These are phyloP conservation scores for Oreohelix idahoensis DNA, from an alignment of 1,140 invertebrate species.

Conservation along the genomic window DNA sequence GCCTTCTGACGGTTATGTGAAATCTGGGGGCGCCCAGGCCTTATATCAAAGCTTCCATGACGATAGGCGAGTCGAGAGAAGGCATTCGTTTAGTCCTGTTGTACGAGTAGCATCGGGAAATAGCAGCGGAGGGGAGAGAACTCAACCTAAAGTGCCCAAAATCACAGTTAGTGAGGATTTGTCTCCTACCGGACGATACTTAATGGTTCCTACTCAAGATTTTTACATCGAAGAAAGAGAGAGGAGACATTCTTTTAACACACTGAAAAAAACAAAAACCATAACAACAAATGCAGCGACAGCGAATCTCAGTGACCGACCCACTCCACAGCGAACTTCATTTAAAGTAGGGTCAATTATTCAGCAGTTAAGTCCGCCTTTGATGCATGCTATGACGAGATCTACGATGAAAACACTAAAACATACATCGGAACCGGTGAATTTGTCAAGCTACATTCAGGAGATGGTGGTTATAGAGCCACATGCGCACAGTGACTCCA, in stretches of 20 bases:
- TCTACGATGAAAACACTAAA: neutral
- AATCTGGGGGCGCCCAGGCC: neutral
- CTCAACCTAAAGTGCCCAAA: slow-evolving; percentile 22
- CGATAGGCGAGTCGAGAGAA: slow-evolving; percentile 13
- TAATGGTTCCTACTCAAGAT: slow-evolving; percentile 30
- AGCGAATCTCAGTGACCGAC: neutral
- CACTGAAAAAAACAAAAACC: neutral
- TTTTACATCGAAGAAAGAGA: slow-evolving; percentile 14
- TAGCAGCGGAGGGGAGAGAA: neutral
- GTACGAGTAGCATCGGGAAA: neutral
- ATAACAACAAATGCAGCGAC: neutral
- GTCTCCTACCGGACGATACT: neutral
- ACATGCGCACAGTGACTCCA: neutral
- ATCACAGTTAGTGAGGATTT: slow-evolving; percentile 15
- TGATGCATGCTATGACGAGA: neutral
- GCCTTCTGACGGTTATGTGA: neutral
- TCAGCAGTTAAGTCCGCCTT: neutral
- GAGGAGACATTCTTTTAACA: slow-evolving; percentile 25
- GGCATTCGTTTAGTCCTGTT: slow-evolving; percentile 28
- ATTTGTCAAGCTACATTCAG: slow-evolving; percentile 15
- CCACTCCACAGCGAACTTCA: slow-evolving; percentile 6
- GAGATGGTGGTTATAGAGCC: slow-evolving; percentile 28
- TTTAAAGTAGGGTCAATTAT: neutral
- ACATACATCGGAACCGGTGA: neutral
- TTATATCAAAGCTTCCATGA: slow-evolving; percentile 10